Evolutionary conservation across 2,888 invertebrate species (phyloP).

Genomic region (Torymus texanus): DNA sequence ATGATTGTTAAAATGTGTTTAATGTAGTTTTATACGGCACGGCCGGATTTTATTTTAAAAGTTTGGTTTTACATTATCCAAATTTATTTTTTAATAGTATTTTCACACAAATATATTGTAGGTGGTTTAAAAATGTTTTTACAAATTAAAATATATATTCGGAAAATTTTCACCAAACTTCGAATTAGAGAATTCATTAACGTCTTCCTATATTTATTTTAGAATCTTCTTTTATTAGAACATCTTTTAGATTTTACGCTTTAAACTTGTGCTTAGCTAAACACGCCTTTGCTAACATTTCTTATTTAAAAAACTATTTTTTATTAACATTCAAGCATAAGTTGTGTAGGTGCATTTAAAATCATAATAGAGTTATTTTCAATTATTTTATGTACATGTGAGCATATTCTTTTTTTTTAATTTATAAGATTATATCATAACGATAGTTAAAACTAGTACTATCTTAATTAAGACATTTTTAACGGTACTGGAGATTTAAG

Average conservation of each 20-base stretch:
- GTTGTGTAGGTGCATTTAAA: too few relatives aligned
- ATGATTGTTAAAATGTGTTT: not conserved
- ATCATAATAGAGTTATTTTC: too few relatives aligned
- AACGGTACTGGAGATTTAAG: too few relatives aligned
- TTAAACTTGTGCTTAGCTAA: slow-evolving; percentile 30
- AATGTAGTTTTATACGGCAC: slow-evolving; percentile 10
- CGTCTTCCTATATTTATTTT: slow-evolving; percentile 49
- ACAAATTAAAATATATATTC: slow-evolving; percentile 1
- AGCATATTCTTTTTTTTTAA: not conserved
- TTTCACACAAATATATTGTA: too few relatives aligned
- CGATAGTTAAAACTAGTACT: too few relatives aligned
- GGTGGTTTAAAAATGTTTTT: too few relatives aligned
- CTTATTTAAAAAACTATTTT: slow-evolving; percentile 28
- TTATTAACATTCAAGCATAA: too few relatives aligned
- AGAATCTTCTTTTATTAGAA: slow-evolving; percentile 50
- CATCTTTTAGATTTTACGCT: slow-evolving; percentile 53
- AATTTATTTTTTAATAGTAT: not conserved
- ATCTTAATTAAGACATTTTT: too few relatives aligned
- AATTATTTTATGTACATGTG: too few relatives aligned
- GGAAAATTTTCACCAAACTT: not conserved
- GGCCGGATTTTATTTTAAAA: slow-evolving; percentile 27
- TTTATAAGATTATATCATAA: too few relatives aligned
- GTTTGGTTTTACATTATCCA: not conserved
- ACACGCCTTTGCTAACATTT: slow-evolving; percentile 15
- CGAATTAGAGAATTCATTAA: slow-evolving; percentile 21